Conservation (phyloP, 92 coral and sea anemone genomes). For the Pocillopora grandis region DNA sequence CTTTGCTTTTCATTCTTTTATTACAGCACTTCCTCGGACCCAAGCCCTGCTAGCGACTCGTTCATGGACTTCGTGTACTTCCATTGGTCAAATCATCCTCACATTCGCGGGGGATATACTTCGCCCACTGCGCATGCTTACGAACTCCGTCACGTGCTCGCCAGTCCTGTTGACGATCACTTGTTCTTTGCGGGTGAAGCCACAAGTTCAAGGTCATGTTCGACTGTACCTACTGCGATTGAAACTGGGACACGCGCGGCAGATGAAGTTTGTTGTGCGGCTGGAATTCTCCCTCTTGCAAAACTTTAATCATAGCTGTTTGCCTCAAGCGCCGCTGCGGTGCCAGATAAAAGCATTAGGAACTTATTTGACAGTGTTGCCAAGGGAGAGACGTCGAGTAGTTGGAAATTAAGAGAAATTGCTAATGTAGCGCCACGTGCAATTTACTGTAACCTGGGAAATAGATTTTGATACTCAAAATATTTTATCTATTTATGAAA, state of each 20-base stretch:
- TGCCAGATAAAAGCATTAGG: too few species aligned
- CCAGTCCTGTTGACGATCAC: constrained; percentile 66
- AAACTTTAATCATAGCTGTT: too few species aligned
- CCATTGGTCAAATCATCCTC: constrained; percentile 89
- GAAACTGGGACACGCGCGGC: constrained; percentile 84
- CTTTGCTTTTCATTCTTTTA: neutral
- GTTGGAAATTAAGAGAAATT: neutral
- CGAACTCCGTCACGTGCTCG: constrained; percentile 72
- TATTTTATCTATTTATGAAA: too few species aligned
- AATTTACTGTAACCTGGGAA: too few species aligned
- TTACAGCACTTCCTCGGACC: constrained; percentile 48
- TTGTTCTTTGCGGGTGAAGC: constrained; percentile 96
- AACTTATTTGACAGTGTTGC: neutral
- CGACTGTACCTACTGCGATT: constrained; percentile 78
- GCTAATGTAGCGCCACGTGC: neutral
- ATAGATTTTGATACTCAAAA: too few species aligned
- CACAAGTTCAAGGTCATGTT: constrained; percentile 50
- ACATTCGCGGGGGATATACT: constrained; percentile 83
- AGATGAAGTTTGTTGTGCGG: too few species aligned
- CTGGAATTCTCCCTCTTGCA: too few species aligned
- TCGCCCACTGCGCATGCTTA: constrained; percentile 80
- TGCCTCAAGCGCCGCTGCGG: too few species aligned
- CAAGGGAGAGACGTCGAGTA: neutral
- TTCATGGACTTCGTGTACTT: constrained; percentile 67
- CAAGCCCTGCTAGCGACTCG: constrained; percentile 62